Base-by-base conservation (phyloP, 2,888 invertebrate species). In the Cataglyphis altisquamis region DNA sequence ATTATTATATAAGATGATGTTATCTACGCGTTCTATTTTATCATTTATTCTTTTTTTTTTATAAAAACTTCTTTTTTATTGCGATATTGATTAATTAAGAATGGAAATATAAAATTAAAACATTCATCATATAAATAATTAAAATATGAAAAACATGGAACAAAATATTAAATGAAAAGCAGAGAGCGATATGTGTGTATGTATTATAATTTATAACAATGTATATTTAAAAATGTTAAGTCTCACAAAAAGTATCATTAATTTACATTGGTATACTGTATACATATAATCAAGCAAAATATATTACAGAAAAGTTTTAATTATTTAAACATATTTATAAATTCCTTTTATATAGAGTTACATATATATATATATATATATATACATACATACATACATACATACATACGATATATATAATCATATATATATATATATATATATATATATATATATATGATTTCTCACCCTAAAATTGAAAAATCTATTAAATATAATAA, bases 381-480 rank as follows among this genome's bases (percentile, higher is more conserved):
- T 25, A 25, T 25, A 25, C 1, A 25, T 25, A 25, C 1, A 25
- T 25, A 25, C 1, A 25, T 25, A 25, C 1, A 25, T 25, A 25
- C 25, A 25, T 25, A 25, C 25, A 25, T 25, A 25, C 1, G 25
- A 25, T 25, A 25, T 25, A 25, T 25, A 25, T 25, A 25, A 25
- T 25, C 25, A 25, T 25, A 62, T 21, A n/a, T n/a, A 18, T 6
- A 48, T 18, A 5, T 6, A 18, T 6, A 48, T 18, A 5, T 6
- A 18, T 6, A 48, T 18, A 5, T 6, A 18, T 6, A 48, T 18
- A 5, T 6, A 63, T 10, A 62, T 45, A 25, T 21, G 12, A 15
- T 15, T 78, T 70, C 72, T 70, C 78, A 78, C 72, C 72, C 72
- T 45, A 70, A 70, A 78, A 45, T 78, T 2, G 39, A 67, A 77